Percentiles rank a stretch among this genome's conserved stretches.
phyloP scores from a whole-genome alignment of 2,113 vertebrate species.

The Phylloscopus trochiloides region DNA sequence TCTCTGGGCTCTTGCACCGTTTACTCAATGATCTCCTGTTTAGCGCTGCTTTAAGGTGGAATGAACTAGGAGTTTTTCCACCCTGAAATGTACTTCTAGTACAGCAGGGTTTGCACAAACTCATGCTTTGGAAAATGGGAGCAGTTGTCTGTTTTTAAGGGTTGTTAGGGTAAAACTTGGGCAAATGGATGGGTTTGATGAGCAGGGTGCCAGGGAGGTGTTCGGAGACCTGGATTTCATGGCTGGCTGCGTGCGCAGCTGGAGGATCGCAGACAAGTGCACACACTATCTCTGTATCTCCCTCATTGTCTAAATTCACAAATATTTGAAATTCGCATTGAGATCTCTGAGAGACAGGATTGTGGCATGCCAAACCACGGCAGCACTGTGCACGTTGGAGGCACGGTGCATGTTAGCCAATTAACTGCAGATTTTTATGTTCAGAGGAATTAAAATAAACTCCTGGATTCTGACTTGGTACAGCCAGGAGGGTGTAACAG shows the following conservation, averaged over 20 bases:
- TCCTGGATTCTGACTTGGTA: not conserved
- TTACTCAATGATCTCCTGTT: not conserved
- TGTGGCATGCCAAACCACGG: not conserved
- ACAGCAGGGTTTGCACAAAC: not conserved
- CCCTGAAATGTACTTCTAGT: not conserved
- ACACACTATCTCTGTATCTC: not conserved
- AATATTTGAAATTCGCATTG: constrained; percentile 26
- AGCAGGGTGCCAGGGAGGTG: not conserved
- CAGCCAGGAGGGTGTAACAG: not conserved
- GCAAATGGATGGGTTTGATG: not conserved
- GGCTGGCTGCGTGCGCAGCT: not conserved
- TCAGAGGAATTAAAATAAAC: constrained; percentile 25
- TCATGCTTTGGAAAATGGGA: not conserved
- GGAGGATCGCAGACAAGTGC: not conserved
- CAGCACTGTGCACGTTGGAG: not conserved
- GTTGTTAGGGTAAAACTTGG: not conserved
- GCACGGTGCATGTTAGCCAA: not conserved
- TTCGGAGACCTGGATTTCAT: not conserved
- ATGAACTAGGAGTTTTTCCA: not conserved
- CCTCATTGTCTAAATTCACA: constrained; percentile 12
- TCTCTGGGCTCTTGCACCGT: not conserved
- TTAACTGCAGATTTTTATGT: constrained; percentile 17
- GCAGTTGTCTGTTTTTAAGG: not conserved
- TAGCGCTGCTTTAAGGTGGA: not conserved
- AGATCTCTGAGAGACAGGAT: not conserved